phyloP scores from a whole-genome alignment of 2,888 invertebrate species.

The Sussaba pulchella region DNA sequence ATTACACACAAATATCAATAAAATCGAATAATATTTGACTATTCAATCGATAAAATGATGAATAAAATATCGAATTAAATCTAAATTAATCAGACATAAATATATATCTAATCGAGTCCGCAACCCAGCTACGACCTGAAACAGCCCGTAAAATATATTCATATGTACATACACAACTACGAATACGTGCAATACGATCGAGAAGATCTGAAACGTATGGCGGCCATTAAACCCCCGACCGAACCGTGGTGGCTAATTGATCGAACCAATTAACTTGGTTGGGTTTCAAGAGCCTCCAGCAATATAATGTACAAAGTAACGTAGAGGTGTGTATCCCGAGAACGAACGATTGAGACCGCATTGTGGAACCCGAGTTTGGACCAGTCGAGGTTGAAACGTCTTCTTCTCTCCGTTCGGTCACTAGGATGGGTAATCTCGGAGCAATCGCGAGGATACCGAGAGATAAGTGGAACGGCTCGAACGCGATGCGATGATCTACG shows the following conservation, averaged over 20 bases:
- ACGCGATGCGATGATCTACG: constrained; percentile 80
- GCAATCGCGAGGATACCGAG: constrained; percentile 24
- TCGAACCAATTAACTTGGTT: constrained; percentile 80
- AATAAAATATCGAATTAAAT: too few relatives aligned
- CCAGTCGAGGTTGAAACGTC: not conserved
- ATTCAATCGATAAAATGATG: too few relatives aligned
- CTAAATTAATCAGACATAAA: not conserved
- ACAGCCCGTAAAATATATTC: not conserved
- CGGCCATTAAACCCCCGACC: constrained; percentile 78
- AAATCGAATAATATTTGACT: too few relatives aligned
- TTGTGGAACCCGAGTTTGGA: constrained; percentile 10
- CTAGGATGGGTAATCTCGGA: not conserved
- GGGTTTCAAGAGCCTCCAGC: constrained; percentile 4
- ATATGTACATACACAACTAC: too few relatives aligned
- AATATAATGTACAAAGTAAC: constrained; percentile 29
- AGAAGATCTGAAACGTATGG: constrained; percentile 75
- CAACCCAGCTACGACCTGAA: not conserved
- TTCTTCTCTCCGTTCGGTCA: not conserved
- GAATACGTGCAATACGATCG: constrained; percentile 7
- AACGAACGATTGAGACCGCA: constrained; percentile 37
- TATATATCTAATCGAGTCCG: too few relatives aligned
- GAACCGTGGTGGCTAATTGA: constrained; percentile 81
- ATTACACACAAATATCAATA: too few relatives aligned
- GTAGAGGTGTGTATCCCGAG: constrained; percentile 3
- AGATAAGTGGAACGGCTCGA: constrained; percentile 32